Evolutionary conservation across 2,113 vertebrate genomes (phyloP).

Genomic region (Opisthocomus hoazin): DNA sequence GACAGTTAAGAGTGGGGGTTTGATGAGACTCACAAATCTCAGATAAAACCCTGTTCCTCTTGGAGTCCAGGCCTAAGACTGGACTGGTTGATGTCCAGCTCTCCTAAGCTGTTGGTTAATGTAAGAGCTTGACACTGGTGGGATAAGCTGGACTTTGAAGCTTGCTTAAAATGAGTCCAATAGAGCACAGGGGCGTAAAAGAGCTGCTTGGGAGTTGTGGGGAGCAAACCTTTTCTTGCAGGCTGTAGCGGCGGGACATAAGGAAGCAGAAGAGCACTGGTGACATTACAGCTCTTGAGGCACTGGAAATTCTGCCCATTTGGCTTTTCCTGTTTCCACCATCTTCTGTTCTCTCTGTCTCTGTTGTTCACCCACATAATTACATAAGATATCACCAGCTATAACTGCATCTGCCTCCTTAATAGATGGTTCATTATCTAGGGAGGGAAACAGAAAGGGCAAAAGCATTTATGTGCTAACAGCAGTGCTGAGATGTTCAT

Average conservation of each 20-base stretch:
- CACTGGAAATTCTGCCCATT: neutral
- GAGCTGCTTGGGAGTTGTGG: neutral
- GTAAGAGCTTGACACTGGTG: neutral
- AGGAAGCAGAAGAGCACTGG: neutral
- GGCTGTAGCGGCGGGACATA: accelerated
- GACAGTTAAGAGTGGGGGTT: neutral
- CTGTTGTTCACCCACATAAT: conserved; percentile 26
- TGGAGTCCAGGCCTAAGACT: neutral
- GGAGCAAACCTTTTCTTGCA: neutral
- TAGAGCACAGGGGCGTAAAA: neutral
- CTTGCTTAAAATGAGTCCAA: neutral
- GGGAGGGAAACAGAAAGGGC: conserved; percentile 51
- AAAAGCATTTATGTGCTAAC: conserved; percentile 30
- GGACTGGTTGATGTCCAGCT: neutral
- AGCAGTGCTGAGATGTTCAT: neutral
- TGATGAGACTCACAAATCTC: neutral
- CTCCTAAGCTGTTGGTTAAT: neutral
- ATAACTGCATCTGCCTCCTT: conserved; percentile 19
- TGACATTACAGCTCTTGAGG: neutral
- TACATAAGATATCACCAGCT: conserved; percentile 21
- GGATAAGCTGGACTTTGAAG: neutral
- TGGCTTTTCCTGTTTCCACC: neutral
- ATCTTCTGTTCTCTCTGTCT: neutral
- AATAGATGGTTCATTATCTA: conserved; percentile 43
- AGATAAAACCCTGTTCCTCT: neutral